Conservation (phyloP, 2,888 invertebrate genomes). For the Eilema caniola region DNA sequence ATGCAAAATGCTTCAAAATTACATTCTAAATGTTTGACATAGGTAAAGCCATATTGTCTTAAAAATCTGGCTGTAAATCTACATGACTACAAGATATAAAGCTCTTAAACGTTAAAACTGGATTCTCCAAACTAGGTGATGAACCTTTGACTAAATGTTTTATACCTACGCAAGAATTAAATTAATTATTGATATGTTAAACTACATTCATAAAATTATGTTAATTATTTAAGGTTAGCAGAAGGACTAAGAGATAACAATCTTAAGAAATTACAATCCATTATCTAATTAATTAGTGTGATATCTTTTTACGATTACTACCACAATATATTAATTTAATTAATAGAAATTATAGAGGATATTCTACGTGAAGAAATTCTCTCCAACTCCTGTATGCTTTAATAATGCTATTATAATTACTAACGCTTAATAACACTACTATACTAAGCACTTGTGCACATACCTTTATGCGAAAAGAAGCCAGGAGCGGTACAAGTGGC, state of each 20-base stretch:
- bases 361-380: neutral
- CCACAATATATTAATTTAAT: neutral
- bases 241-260: neutral
- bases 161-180: neutral
- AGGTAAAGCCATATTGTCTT: too few species aligned
- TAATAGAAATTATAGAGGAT: neutral
- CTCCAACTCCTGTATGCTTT: neutral
- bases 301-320: slow-evolving; percentile 1
- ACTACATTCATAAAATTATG: slow-evolving; percentile 4
- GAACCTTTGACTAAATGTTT: neutral
- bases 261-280: neutral
- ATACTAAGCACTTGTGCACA: slow-evolving; percentile 7
- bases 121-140: neutral
- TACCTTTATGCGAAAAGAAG: slow-evolving; percentile 56
- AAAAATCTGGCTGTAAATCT: too few species aligned
- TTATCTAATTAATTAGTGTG: neutral
- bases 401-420: neutral
- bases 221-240: neutral
- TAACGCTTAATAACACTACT: neutral
- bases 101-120: neutral
- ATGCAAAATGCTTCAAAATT: too few species aligned
- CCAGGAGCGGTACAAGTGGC: slow-evolving; percentile 76
- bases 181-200: neutral
- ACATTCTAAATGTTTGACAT: too few species aligned
- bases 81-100: too few species aligned